A percentile compares a stretch with the other conserved stretches of the same genome.
These are phyloP conservation scores for Heterohyrax brucei DNA, from an alignment of 2,797 vertebrate species.

Conservation along the genomic window DNA sequence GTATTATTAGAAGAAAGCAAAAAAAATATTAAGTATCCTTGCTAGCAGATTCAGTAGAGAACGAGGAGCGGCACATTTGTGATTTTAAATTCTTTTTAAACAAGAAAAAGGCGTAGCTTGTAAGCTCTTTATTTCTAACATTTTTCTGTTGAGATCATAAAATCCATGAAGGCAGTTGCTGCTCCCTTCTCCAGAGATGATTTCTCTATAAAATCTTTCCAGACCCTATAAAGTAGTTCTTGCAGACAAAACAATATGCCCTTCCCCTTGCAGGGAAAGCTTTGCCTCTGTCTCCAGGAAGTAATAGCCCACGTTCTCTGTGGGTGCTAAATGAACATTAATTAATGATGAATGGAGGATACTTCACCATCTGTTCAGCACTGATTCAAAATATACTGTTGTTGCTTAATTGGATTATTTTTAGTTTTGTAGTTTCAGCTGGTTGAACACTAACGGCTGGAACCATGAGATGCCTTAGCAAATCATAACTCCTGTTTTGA, in stretches of 20 bases:
- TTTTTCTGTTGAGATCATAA: neutral
- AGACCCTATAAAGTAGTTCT: neutral
- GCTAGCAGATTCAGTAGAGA: neutral
- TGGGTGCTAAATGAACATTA: conserved; percentile 75
- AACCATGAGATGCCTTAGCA: conserved; percentile 59
- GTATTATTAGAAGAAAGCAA: neutral
- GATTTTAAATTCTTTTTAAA: conserved; percentile 32
- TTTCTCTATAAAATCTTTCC: conserved; percentile 27
- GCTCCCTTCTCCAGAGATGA: neutral
- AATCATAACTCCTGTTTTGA: conserved; percentile 58
- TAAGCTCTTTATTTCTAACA: neutral
- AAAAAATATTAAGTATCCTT: neutral
- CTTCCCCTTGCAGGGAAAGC: neutral
- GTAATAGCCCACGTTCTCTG: conserved; percentile 59
- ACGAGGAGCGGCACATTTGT: neutral
- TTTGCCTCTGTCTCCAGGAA: conserved; percentile 44
- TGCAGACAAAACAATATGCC: neutral
- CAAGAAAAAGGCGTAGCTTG: neutral
- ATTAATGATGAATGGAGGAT: conserved; percentile 80
- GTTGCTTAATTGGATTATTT: conserved; percentile 83
- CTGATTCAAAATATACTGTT: conserved; percentile 77
- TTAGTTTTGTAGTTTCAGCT: conserved; percentile 77
- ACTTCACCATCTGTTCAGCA: conserved; percentile 78
- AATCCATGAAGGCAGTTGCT: neutral
- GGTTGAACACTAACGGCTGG: conserved; percentile 63